Conservation (phyloP, 2,888 invertebrate species). For the Nasonovia ribisnigri region DNA sequence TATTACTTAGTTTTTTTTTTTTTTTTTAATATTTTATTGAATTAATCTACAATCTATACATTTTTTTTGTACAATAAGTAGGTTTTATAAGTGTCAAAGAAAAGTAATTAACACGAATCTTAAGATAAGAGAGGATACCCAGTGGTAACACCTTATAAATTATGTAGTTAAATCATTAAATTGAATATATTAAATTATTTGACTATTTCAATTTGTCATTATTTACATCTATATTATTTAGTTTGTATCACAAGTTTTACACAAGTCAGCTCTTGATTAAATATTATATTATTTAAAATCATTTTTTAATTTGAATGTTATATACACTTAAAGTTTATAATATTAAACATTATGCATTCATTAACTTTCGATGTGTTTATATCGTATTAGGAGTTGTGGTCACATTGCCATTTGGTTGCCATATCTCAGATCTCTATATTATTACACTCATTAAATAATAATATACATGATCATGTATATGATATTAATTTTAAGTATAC, state of each 20-base stretch:
- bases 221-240: background rate
- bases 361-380: background rate
- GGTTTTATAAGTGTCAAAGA: too few species aligned
- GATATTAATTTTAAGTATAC: too few species aligned
- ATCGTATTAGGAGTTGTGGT: background rate
- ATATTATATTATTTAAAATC: background rate
- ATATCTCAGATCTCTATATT: too few species aligned
- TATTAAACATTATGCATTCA: background rate
- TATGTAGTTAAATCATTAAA: background rate
- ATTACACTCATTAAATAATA: too few species aligned
- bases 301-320: background rate
- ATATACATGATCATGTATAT: too few species aligned
- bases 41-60: too few species aligned
- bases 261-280: background rate
- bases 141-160: too few species aligned
- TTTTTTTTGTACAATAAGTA: too few species aligned
- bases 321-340: background rate
- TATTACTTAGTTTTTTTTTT: too few species aligned
- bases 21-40: too few species aligned
- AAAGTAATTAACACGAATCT: too few species aligned
- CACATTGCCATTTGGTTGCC: background rate
- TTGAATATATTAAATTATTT: background rate
- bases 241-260: background rate
- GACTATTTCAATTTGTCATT: background rate
- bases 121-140: too few species aligned